Base-by-base conservation (phyloP, 2,113 vertebrate genomes). In the Oxygymnocypris stewartii region DNA sequence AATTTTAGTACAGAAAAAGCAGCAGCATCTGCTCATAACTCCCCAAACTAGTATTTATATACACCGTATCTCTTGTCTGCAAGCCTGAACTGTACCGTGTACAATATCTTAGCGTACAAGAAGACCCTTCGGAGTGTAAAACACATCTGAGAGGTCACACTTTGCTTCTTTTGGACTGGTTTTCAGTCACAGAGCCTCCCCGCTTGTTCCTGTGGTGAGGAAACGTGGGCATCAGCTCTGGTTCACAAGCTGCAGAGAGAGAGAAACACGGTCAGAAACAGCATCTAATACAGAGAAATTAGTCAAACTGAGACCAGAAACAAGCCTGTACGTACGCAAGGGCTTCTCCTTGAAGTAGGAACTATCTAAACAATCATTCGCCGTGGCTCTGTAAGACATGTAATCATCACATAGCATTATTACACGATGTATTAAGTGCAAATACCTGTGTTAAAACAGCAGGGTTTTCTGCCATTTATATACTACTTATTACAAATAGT, bases 291-390 rank as follows among this genome's bases (percentile, higher is more conserved):
- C 0, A 4, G 35, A 20, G 14, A 69, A 37, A 69, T 20, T 14
- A 20, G 8, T 1, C 4, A 23, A 3, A 59, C 20, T 23, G 23
- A 10, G 12, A 37, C 11, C 37, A 8, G 1, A 8, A 71, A 71
- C 10, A 37, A 71, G 67, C 31, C 20, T 12, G n/a, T 63, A 97
- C 98, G 97, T 90, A 99, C 98, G 97, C 20, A 99, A 89, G 5
- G 98, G 98, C 86, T 99, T 99, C 89, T 99, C 98, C 90, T 99
- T 99, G 93, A 99, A 99, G 93, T 99, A 99, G 20, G 97, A 98
- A 83, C 97, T 99, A 78, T 98, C 97, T 93, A 99, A 87, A 88
- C 95, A 95, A 79, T 99, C 98, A 23, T 95, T 95, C 0, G 98
- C 97, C 0, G 96, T 96, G 0, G 97, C 98, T 90, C 98, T 99